phyloP scores from a whole-genome alignment of 2,888 invertebrate genomes.

The Eueremaeus valkanovi region DNA sequence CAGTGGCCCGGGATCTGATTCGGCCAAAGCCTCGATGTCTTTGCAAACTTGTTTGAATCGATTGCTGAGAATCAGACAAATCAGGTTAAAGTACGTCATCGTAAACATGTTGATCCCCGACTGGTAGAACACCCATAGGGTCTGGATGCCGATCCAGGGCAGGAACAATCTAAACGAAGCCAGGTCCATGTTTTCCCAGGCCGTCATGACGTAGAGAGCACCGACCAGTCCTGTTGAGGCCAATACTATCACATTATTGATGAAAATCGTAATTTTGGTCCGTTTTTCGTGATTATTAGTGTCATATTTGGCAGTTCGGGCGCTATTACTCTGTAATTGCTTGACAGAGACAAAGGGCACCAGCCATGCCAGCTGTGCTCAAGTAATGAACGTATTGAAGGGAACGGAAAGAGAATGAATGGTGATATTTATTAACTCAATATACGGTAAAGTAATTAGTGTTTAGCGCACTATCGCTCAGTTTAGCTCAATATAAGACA shows the following conservation, averaged over 20 bases:
- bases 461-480: neutral
- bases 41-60: slow-evolving; percentile 41
- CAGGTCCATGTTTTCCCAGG: slow-evolving; percentile 42
- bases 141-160: slow-evolving; percentile 41
- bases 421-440: neutral
- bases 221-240: slow-evolving; percentile 38
- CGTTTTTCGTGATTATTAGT: slow-evolving; percentile 38
- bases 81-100: slow-evolving; percentile 43
- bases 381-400: neutral
- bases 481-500: neutral
- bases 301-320: slow-evolving; percentile 37
- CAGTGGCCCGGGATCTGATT: slow-evolving; percentile 42
- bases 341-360: slow-evolving; percentile 43
- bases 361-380: slow-evolving; percentile 39
- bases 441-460: neutral
- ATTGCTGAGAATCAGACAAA: slow-evolving; percentile 38
- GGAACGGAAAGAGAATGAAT: neutral
- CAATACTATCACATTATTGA: slow-evolving; percentile 34
- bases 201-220: slow-evolving; percentile 36
- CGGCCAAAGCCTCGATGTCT: slow-evolving; percentile 43
- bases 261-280: slow-evolving; percentile 28
- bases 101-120: slow-evolving; percentile 41
- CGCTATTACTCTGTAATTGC: slow-evolving; percentile 37
- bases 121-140: slow-evolving; percentile 42
- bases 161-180: slow-evolving; percentile 36